Evolutionary conservation across 2,113 vertebrate species (phyloP), one percentile per base, ranked within the genome.

Genomic region (Melanocharis versteri): DNA sequence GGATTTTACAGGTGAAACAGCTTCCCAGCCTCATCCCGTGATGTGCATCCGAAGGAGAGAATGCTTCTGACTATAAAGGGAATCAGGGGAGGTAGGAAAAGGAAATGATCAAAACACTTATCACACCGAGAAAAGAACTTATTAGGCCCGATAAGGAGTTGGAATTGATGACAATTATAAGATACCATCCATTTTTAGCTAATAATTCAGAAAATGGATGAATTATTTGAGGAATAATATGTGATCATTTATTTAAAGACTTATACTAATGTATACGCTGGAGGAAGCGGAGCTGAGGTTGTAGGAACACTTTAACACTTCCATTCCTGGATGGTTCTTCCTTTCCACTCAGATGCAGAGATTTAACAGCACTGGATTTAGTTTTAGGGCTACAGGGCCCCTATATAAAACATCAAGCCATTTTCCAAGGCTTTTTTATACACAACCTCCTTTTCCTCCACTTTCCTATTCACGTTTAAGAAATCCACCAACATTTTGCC

Each of bases 161-260:
- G 78, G 88, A 93, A 93, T 78, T 88, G 86, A 84, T 93, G 92
- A 94, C 88, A 91, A 94, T 91, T 96, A 89, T 23, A 78, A 71
- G 90, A 86, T 64, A 47, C 75, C 82, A 92, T 71, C 92, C 79
- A 37, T 89, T 96, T 96, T 88, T 83, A 89, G 92, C 79, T 92
- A 95, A 81, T 92, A 93, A 96, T 93, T 93, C 75, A 64, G 79
- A 73, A 94, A 87, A 94, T 78, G 57, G 76, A 92, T 90, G 72
- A 93, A 92, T 96, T 96, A 93, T 89, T 94, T 83, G 76, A 96
- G 93, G 92, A 92, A 87, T 90, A 95, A 96, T 92, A 87, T 79
- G 76, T 54, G 90, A 93, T 94, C 72, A 75, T 90, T 92, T 97
- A 92, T 95, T 96, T 93, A 94, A 96, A 94, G 95, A 9, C 91